These are phyloP conservation scores for Clarias fuscus DNA, from an alignment of 2,797 vertebrate genomes.

Conservation along the genomic window DNA sequence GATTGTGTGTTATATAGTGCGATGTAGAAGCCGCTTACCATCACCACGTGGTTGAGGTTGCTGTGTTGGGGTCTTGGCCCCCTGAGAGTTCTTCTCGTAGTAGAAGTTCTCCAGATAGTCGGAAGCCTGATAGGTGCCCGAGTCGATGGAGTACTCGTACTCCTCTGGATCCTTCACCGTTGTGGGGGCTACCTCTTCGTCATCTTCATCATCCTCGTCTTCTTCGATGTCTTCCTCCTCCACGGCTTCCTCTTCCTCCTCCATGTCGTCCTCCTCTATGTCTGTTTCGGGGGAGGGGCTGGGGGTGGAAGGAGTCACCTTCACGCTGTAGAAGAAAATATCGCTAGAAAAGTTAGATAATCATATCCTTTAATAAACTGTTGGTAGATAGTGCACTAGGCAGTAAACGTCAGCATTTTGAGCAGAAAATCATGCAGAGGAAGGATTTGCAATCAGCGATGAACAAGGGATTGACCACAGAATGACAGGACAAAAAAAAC, in stretches of 20 bases:
- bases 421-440: not conserved
- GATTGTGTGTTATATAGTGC: not conserved
- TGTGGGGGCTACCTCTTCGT: constrained; percentile 64
- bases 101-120: constrained; percentile 76
- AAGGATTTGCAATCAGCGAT: not conserved
- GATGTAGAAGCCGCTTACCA: constrained; percentile 61
- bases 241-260: constrained; percentile 59
- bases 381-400: not conserved
- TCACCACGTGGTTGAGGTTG: constrained; percentile 66
- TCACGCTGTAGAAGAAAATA: constrained; percentile 62
- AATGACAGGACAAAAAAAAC: not conserved
- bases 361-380: not conserved
- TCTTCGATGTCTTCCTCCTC: constrained; percentile 65
- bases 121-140: constrained; percentile 72
- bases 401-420: not conserved
- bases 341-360: not conserved
- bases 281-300: constrained; percentile 71
- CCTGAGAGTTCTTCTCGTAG: constrained; percentile 66
- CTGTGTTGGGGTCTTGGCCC: constrained; percentile 62
- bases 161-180: constrained; percentile 71
- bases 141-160: constrained; percentile 77
- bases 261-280: constrained; percentile 56
- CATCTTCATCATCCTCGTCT: constrained; percentile 68
- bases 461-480: not conserved
- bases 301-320: constrained; percentile 65